Evolutionary conservation across 1,140 invertebrate species (phyloP), one percentile per base, ranked within the genome.

Genomic region (Caligus rogercresseyi): DNA sequence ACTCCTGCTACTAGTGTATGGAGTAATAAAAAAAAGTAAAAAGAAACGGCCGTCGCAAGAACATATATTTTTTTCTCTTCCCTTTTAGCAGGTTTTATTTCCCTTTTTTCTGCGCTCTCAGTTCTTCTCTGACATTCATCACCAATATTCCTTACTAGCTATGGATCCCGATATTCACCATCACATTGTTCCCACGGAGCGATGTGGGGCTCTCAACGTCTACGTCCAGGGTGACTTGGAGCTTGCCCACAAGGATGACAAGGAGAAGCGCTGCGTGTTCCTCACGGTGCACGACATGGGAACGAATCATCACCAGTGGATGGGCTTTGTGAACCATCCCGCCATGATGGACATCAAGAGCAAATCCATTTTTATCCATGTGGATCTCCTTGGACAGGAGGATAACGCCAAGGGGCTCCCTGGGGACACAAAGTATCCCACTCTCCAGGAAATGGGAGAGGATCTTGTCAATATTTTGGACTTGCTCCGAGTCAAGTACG

Each of bases 221-320:
- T 80, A 81, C 65, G 80, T 83, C 7, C 81, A 83, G 78, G 81
- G 61, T 25, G 53, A 63, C 23, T 25, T 63, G 11, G 52, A 54
- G 19, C 21, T 24, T 13, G 61, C 61, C 18, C 52, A 63, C 16
- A 25, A 63, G 20, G 61, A 55, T 20, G 23, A 25, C 57, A 60
- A 84, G 70, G 82, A 85, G 67, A 84, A 84, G 68, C 75, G 81
- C 70, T 84, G 86, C 65, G 80, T 87, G 56, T 87, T 91, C 70
- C 74, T 91, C 23, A 91, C 88, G n/a, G 85, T 91, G 14, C 88
- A 91, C 73, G 88, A 91, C 72, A 76, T 91, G 66, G 88, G 88
- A 71, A 86, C 84, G 69, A 89, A 89, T 73, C 85, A 87, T 89
- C n/a, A 21, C 11, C 25, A 16, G 3, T 63, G 52, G 61, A 20